phyloP scores from a whole-genome alignment of 2,113 vertebrate genomes.

The Panthera tigris region DNA sequence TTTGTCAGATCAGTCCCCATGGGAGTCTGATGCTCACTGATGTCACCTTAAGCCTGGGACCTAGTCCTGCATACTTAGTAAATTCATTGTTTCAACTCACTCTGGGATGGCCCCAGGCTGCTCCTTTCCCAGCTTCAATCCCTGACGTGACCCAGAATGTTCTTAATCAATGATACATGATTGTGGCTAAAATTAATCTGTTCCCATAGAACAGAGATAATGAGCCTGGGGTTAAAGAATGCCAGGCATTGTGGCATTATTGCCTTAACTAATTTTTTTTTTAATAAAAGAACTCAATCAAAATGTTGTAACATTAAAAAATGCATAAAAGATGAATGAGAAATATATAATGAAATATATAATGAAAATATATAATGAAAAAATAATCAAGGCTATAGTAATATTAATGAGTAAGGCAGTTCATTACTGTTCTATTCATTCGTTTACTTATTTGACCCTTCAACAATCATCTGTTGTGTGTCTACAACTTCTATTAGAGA shows the following conservation, averaged over 20 bases:
- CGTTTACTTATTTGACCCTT: not conserved
- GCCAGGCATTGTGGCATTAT: not conserved
- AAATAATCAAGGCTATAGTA: not conserved
- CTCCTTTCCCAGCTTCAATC: not conserved
- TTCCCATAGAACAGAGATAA: not conserved
- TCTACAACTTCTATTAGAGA: not conserved
- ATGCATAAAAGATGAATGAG: not conserved
- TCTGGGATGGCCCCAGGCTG: not conserved
- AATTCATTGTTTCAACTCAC: not conserved
- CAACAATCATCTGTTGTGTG: not conserved
- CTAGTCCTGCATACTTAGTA: not conserved
- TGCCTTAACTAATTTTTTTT: not conserved
- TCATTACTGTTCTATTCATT: not conserved
- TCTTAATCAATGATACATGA: not conserved
- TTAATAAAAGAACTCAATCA: not conserved
- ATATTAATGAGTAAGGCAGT: not conserved
- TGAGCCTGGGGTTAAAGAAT: not conserved
- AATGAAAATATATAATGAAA: not conserved
- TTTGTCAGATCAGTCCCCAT: not conserved
- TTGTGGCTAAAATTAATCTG: not conserved
- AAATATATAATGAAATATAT: not conserved
- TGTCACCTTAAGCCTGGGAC: not conserved
- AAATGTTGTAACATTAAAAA: not conserved
- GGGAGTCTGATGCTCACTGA: not conserved
- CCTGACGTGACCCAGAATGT: not conserved